A percentile compares a stretch with the other conserved stretches of the same genome.
Conservation (phyloP, 2,888 invertebrate species). For the Leucania comma region DNA sequence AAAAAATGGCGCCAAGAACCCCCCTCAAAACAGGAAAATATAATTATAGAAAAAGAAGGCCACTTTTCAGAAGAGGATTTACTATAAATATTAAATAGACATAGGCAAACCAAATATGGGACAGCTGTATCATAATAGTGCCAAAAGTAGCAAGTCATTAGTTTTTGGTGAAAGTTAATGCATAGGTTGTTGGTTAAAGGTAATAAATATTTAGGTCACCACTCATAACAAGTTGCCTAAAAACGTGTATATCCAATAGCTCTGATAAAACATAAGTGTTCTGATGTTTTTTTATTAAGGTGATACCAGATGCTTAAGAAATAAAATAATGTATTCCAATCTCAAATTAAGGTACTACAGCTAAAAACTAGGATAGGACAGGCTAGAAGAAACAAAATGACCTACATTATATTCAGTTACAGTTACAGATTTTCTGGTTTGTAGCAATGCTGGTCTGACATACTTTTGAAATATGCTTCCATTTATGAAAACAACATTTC, state of each 20-base stretch:
- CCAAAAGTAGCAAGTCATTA: slow-evolving; percentile 38
- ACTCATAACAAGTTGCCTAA: slow-evolving; percentile 22
- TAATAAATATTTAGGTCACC: slow-evolving; percentile 35
- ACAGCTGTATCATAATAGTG: slow-evolving; percentile 21
- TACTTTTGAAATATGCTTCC: neutral
- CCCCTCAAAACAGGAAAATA: neutral
- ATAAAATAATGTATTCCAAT: neutral
- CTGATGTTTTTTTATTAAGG: neutral
- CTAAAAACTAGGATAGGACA: neutral
- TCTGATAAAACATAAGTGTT: slow-evolving; percentile 25
- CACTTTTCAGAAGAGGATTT: neutral
- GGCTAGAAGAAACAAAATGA: neutral
- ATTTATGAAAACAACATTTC: slow-evolving; percentile 1
- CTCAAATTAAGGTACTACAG: neutral
- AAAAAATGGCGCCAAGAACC: too few relatives aligned
- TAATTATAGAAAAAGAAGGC: too few relatives aligned
- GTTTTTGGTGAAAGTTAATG: slow-evolving; percentile 46
- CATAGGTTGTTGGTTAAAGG: slow-evolving; percentile 27
- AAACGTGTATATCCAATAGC: neutral
- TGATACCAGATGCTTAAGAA: neutral
- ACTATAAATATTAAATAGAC: neutral
- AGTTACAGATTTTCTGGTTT: neutral
- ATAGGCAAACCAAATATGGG: slow-evolving; percentile 19
- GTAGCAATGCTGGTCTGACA: slow-evolving; percentile 7
- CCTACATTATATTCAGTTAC: neutral